Evolutionary conservation across 1,140 invertebrate species (phyloP).

Genomic region (Drosophila athabasca): DNA sequence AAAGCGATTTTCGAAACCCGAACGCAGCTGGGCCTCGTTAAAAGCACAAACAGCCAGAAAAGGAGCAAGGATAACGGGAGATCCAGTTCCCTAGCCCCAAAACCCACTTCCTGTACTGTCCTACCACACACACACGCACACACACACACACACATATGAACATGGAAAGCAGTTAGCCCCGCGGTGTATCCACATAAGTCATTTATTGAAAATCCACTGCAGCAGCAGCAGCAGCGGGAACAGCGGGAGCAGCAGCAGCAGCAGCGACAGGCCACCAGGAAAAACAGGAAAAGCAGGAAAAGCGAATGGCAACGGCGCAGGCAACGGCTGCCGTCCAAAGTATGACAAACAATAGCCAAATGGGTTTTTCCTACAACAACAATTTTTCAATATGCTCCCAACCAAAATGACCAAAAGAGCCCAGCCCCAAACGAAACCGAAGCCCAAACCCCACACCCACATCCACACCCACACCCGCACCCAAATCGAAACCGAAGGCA

Average conservation of each 20-base stretch:
- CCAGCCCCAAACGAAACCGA: slow-evolving; percentile 8
- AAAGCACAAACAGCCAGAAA: slow-evolving; percentile 65
- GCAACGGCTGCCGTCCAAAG: slow-evolving; percentile 52
- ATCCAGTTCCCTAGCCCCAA: not conserved
- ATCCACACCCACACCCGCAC: too few species aligned
- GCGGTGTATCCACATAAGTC: slow-evolving; percentile 73
- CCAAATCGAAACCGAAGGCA: too few species aligned
- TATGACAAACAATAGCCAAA: slow-evolving; percentile 81
- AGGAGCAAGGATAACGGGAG: not conserved
- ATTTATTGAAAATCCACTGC: slow-evolving; percentile 79
- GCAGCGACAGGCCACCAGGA: slow-evolving; percentile 27
- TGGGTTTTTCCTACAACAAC: slow-evolving; percentile 79
- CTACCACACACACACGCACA: not conserved
- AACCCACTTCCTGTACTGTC: slow-evolving; percentile 5
- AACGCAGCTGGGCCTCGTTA: slow-evolving; percentile 75
- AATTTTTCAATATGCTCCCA: slow-evolving; percentile 76
- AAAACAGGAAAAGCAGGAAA: slow-evolving; percentile 22
- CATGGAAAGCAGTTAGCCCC: slow-evolving; percentile 57
- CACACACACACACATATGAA: slow-evolving; percentile 17
- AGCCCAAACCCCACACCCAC: not conserved
- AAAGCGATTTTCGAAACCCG: slow-evolving; percentile 72
- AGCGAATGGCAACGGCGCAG: slow-evolving; percentile 25
- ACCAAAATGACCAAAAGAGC: slow-evolving; percentile 69
- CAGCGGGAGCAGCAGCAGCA: slow-evolving; percentile 33
- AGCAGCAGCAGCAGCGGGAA: slow-evolving; percentile 25